A percentile compares a stretch with the other conserved stretches of the same genome.
phyloP scores from a whole-genome alignment of 2,113 vertebrate species.

The Anguilla japonica region DNA sequence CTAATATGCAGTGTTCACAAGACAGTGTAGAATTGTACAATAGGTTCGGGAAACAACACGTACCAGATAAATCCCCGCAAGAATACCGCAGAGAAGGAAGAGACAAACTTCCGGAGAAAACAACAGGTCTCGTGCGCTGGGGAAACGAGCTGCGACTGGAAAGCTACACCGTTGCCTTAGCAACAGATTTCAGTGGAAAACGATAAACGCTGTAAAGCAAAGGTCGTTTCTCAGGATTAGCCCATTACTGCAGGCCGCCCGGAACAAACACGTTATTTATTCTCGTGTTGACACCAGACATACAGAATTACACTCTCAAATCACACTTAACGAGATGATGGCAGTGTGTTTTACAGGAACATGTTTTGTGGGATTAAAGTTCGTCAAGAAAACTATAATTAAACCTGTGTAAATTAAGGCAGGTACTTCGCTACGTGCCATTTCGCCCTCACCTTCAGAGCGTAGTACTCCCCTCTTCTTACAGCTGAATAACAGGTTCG shows the following conservation, averaged over 20 bases:
- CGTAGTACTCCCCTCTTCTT: neutral
- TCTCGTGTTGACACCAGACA: neutral
- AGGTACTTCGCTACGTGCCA: neutral
- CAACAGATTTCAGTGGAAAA: slow-evolving; percentile 4
- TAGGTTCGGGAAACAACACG: neutral
- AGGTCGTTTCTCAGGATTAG: slow-evolving; percentile 4
- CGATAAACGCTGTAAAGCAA: neutral
- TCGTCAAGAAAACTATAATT: neutral
- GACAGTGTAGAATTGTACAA: neutral
- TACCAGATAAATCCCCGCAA: neutral
- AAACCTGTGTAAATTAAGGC: neutral
- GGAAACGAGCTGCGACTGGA: neutral
- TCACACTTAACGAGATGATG: neutral
- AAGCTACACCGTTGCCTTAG: slow-evolving; percentile 1
- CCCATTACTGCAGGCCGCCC: neutral
- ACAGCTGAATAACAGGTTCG: neutral
- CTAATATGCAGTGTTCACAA: neutral
- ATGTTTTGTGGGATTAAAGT: neutral
- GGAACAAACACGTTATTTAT: neutral
- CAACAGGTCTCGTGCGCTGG: neutral
- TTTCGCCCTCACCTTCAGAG: neutral
- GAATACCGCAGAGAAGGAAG: neutral
- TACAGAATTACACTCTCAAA: neutral
- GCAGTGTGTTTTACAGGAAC: neutral
- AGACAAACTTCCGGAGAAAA: neutral